Conservation (phyloP, 2,113 vertebrate genomes). For the Coptodon rendalli region DNA sequence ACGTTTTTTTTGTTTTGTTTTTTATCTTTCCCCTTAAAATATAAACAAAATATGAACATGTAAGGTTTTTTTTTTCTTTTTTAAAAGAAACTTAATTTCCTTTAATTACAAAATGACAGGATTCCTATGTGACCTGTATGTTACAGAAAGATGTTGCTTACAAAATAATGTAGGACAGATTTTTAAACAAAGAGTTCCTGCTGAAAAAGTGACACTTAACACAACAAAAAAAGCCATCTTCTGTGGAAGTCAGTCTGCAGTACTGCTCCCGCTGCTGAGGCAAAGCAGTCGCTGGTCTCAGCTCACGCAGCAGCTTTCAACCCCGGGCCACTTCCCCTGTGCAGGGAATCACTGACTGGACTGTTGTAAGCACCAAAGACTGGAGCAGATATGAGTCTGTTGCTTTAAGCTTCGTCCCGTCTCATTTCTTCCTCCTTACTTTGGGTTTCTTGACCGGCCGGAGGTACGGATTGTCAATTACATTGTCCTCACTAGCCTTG, state of each 20-base stretch:
- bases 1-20: rapidly evolving
- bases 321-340: neutral
- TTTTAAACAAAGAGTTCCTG: neutral
- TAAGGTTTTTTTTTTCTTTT: rapidly evolving
- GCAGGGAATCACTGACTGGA: neutral
- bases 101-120: constrained; percentile 40
- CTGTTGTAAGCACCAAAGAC: neutral
- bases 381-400: constrained; percentile 12
- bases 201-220: neutral
- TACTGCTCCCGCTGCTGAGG: neutral
- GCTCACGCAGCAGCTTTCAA: neutral
- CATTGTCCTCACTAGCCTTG: constrained; percentile 83
- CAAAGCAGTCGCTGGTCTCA: neutral
- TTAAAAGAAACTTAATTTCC: neutral
- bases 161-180: neutral
- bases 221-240: neutral
- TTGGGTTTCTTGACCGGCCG: constrained; percentile 96
- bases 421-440: constrained; percentile 96
- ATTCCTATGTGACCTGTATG: neutral
- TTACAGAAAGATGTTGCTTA: neutral
- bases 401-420: neutral
- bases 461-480: constrained; percentile 98
- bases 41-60: neutral
- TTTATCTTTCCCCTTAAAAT: neutral
- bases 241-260: neutral